Percentiles rank a stretch among this genome's conserved stretches.
Conservation (phyloP, 1,140 invertebrate genomes). For the Drosophila kohkoa region DNA sequence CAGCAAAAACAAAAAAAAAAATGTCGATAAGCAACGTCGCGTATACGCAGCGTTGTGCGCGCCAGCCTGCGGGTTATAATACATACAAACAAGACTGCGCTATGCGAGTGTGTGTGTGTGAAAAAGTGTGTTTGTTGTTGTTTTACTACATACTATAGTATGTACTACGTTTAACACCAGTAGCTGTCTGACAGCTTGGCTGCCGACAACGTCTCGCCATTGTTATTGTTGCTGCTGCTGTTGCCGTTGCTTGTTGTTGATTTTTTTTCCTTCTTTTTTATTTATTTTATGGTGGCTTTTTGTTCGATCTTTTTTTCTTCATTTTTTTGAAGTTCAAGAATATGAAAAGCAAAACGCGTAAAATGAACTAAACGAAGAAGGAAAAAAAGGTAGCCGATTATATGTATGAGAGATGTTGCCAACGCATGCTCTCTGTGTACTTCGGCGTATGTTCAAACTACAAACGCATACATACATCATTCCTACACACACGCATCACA, state of each 20-base stretch:
- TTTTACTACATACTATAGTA: slow-evolving; percentile 43
- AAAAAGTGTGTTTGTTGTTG: slow-evolving; percentile 37
- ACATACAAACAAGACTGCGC: not conserved
- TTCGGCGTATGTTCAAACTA: slow-evolving; percentile 3
- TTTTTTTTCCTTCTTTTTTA: slow-evolving; percentile 54
- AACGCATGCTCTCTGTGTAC: slow-evolving; percentile 45
- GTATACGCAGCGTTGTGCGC: slow-evolving; percentile 73
- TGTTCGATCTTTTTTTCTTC: slow-evolving; percentile 63
- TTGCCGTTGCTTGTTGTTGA: slow-evolving; percentile 12
- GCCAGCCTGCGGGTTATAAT: slow-evolving; percentile 17
- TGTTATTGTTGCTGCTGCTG: slow-evolving; percentile 27
- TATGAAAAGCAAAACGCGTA: slow-evolving; percentile 74
- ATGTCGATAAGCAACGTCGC: slow-evolving; percentile 65
- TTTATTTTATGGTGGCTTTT: slow-evolving; percentile 74
- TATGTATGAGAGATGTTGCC: slow-evolving; percentile 36
- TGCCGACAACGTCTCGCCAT: slow-evolving; percentile 47
- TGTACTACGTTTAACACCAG: slow-evolving; percentile 77
- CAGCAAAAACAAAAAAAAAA: slow-evolving; percentile 30
- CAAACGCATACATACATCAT: slow-evolving; percentile 13
- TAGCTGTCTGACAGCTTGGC: slow-evolving; percentile 80
- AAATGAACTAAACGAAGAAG: slow-evolving; percentile 53
- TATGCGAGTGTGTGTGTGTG: slow-evolving; percentile 10
- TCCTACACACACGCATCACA: slow-evolving; percentile 1
- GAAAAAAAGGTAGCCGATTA: slow-evolving; percentile 49
- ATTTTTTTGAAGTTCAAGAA: slow-evolving; percentile 79